These are phyloP conservation scores for Agrypnus murinus DNA, from an alignment of 2,888 invertebrate genomes.

Conservation along the genomic window DNA sequence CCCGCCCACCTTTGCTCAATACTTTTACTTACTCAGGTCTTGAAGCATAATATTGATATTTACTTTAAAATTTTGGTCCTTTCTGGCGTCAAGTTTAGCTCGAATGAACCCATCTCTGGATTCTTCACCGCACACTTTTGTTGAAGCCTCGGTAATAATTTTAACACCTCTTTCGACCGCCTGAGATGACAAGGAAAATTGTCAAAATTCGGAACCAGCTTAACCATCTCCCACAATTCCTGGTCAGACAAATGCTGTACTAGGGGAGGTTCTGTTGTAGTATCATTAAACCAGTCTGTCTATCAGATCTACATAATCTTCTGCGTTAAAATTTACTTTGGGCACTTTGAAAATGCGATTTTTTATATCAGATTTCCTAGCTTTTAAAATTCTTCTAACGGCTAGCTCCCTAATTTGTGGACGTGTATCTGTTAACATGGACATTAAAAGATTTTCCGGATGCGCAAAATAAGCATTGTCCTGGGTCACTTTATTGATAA, in stretches of 20 bases:
- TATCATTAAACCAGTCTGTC: background rate
- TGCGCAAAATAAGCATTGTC: slow-evolving; percentile 20
- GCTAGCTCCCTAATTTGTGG: slow-evolving; percentile 12
- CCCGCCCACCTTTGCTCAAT: too few species aligned
- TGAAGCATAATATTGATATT: slow-evolving; percentile 8
- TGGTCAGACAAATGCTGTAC: too few species aligned
- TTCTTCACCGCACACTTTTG: background rate
- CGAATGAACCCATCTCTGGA: background rate
- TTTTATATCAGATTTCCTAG: background rate
- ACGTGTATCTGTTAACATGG: slow-evolving; percentile 7
- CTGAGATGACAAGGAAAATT: too few species aligned
- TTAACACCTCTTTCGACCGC: background rate
- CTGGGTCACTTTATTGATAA: background rate
- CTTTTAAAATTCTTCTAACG: slow-evolving; percentile 15
- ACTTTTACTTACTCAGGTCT: too few species aligned
- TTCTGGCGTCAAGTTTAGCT: background rate
- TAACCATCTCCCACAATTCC: too few species aligned
- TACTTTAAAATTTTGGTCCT: background rate
- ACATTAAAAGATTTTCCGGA: background rate
- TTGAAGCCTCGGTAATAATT: background rate
- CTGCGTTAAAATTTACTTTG: background rate
- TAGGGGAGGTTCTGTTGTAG: too few species aligned
- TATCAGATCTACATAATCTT: background rate
- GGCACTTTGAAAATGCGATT: background rate
- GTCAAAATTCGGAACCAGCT: background rate